Evolutionary conservation across 2,888 invertebrate species (phyloP).

Genomic region (Orchesellides sinensis): DNA sequence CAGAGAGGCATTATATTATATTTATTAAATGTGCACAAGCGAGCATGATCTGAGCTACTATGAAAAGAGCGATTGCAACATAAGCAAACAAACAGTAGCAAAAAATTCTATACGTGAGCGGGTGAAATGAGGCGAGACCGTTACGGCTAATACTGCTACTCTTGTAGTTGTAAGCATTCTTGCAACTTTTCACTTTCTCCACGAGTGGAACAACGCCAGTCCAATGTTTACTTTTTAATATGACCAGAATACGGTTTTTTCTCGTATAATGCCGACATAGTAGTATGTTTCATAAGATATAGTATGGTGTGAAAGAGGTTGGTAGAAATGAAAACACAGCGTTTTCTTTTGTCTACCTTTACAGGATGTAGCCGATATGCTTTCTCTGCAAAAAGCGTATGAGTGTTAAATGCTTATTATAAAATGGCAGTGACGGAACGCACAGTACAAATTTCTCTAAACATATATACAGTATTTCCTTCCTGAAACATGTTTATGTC

Average conservation of each 20-base stretch:
- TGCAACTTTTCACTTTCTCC: constrained; percentile 17
- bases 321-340: background rate
- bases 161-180: background rate
- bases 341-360: too few species aligned
- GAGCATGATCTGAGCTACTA: background rate
- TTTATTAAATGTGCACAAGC: background rate
- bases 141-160: background rate
- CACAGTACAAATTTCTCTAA: too few species aligned
- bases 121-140: background rate
- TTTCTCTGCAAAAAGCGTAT: too few species aligned
- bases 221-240: too few species aligned
- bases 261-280: background rate
- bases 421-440: too few species aligned
- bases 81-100: background rate
- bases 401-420: too few species aligned
- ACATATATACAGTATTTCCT: too few species aligned
- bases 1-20: background rate
- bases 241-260: too few species aligned
- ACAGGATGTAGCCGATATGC: too few species aligned
- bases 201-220: too few species aligned
- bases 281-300: background rate
- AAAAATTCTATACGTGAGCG: constrained; percentile 1
- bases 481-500: too few species aligned
- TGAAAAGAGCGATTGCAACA: background rate
- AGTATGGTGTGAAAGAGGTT: background rate